Conservation (phyloP, 64 coral and sea anemone genomes). For the Actinia equina region DNA sequence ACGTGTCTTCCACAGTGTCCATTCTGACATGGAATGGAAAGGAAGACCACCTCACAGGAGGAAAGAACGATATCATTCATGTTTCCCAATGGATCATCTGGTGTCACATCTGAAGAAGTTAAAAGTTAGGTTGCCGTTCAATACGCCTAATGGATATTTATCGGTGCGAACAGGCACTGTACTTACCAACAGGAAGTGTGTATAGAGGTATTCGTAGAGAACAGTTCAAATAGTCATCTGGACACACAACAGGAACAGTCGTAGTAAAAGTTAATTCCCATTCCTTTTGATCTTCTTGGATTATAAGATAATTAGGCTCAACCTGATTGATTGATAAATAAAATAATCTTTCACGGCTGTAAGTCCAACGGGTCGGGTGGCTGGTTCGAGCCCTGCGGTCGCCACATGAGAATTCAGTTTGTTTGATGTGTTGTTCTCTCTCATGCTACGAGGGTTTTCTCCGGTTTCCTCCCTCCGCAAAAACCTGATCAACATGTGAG, state of each 20-base stretch:
- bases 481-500: too few species aligned
- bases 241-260: constrained; percentile 76
- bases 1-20: constrained; percentile 50
- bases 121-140: neutral
- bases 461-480: too few species aligned
- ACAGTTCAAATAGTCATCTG: constrained; percentile 34
- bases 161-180: neutral
- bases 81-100: constrained; percentile 15
- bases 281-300: constrained; percentile 70
- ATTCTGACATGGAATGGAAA: constrained; percentile 42
- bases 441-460: too few species aligned
- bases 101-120: neutral
- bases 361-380: too few species aligned
- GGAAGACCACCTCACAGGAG: constrained; percentile 60
- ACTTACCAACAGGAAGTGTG: constrained; percentile 54
- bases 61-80: constrained; percentile 66
- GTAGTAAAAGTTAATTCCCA: constrained; percentile 47
- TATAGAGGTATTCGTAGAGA: constrained; percentile 52
- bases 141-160: too few species aligned
- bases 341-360: too few species aligned
- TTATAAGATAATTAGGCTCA: constrained; percentile 49
- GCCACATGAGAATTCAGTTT: too few species aligned
- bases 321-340: constrained; percentile 23
- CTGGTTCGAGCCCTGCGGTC: too few species aligned
- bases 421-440: too few species aligned